These are phyloP conservation scores for Macrochelys suwanniensis DNA, from an alignment of 2,797 vertebrate species.

Conservation along the genomic window DNA sequence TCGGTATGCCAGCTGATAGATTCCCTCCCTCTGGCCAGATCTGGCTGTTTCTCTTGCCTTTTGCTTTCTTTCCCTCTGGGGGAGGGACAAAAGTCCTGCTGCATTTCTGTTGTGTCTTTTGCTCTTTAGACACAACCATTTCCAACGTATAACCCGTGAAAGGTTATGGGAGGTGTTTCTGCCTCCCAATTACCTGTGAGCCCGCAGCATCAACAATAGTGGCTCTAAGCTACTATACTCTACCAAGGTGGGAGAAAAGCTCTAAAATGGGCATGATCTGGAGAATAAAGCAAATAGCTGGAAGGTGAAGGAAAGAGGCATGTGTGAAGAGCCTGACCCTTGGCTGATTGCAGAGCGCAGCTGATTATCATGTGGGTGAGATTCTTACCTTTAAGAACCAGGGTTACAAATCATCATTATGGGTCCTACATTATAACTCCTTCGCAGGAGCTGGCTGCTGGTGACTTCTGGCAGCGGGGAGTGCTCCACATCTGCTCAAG, in stretches of 20 bases:
- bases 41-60: background rate
- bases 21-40: rapidly evolving
- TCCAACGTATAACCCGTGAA: background rate
- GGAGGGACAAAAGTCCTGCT: rapidly evolving
- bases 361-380: background rate
- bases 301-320: background rate
- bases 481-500: background rate
- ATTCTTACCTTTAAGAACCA: background rate
- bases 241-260: background rate
- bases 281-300: background rate
- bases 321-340: rapidly evolving
- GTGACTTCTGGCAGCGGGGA: too few relatives aligned
- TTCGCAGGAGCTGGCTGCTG: too few relatives aligned
- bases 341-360: background rate
- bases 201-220: background rate
- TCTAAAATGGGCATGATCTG: background rate
- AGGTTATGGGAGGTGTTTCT: background rate
- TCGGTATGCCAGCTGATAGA: background rate
- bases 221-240: rapidly evolving
- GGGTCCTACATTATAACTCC: background rate
- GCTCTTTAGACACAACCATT: constrained; percentile 2
- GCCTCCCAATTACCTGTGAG: background rate
- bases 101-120: background rate
- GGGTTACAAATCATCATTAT: background rate
- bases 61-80: background rate